These are phyloP conservation scores for Prionailurus viverrinus DNA, from an alignment of 2,113 vertebrate genomes.

Conservation along the genomic window DNA sequence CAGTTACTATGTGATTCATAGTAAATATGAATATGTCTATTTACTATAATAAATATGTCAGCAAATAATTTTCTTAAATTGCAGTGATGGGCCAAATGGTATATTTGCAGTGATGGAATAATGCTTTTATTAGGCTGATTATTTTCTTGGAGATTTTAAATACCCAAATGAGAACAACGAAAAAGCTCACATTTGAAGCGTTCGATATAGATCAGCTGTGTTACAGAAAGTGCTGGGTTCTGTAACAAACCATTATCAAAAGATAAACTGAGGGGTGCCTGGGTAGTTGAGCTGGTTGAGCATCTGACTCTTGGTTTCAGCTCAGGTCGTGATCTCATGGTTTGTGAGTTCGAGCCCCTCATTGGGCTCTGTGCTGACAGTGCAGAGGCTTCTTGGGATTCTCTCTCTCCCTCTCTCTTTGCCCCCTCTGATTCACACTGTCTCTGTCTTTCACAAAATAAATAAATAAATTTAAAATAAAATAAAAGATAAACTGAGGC, in stretches of 20 bases:
- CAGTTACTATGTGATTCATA: neutral
- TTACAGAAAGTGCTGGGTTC: neutral
- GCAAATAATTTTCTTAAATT: neutral
- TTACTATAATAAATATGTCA: neutral
- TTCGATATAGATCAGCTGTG: neutral
- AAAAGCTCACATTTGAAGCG: neutral
- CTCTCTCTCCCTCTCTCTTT: no score
- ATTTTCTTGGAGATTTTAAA: conserved; percentile 32
- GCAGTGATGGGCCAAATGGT: neutral
- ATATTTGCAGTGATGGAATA: neutral
- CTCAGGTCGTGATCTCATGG: no score
- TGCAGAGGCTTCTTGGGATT: no score
- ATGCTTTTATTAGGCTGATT: neutral
- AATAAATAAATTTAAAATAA: no score
- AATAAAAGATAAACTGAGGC: neutral
- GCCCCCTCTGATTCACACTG: no score
- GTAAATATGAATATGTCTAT: neutral
- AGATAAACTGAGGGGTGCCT: neutral
- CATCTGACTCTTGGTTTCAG: no score
- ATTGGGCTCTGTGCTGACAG: no score
- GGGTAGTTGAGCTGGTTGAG: no score
- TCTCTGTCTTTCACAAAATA: no score
- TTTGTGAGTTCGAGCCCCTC: no score
- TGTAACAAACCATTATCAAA: neutral
- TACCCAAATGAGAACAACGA: neutral